Evolutionary conservation across 2,113 vertebrate species (phyloP).

Genomic region (Connochaetes taurinus): DNA sequence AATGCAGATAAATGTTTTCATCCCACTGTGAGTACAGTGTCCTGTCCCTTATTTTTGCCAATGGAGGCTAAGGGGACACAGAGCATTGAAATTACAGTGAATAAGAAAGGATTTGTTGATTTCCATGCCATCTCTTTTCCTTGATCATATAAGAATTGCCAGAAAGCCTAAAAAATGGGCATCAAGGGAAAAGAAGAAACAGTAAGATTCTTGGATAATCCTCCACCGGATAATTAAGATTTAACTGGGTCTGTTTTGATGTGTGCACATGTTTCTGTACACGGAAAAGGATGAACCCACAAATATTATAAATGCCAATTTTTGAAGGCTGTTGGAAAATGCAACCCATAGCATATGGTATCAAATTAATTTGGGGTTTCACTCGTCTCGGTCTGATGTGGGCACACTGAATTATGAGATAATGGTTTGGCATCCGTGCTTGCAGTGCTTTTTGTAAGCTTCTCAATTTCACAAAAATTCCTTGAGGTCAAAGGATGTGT

Average conservation of each 20-base stretch:
- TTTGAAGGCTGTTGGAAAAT: constrained; percentile 51
- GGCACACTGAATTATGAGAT: constrained; percentile 51
- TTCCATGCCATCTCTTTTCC: background rate
- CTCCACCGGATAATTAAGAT: constrained; percentile 25
- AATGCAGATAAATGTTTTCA: background rate
- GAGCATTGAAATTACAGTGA: background rate
- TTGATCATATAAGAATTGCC: background rate
- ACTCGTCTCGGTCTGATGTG: constrained; percentile 60
- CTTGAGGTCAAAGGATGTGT: background rate
- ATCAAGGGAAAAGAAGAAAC: background rate
- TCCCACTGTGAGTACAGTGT: background rate
- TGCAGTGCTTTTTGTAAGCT: background rate
- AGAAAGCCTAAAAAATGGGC: constrained; percentile 29
- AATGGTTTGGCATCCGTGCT: constrained; percentile 22
- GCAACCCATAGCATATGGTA: constrained; percentile 36
- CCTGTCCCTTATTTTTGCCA: background rate
- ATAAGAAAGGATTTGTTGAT: background rate
- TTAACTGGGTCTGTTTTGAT: constrained; percentile 49
- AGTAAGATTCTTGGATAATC: constrained; percentile 14
- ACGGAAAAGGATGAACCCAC: constrained; percentile 25
- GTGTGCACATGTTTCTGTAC: constrained; percentile 42
- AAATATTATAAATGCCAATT: constrained; percentile 55
- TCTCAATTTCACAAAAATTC: background rate
- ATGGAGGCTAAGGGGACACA: background rate
- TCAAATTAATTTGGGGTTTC: constrained; percentile 72